These are phyloP conservation scores for Momotus momota DNA, from an alignment of 2,797 vertebrate species.

Conservation along the genomic window DNA sequence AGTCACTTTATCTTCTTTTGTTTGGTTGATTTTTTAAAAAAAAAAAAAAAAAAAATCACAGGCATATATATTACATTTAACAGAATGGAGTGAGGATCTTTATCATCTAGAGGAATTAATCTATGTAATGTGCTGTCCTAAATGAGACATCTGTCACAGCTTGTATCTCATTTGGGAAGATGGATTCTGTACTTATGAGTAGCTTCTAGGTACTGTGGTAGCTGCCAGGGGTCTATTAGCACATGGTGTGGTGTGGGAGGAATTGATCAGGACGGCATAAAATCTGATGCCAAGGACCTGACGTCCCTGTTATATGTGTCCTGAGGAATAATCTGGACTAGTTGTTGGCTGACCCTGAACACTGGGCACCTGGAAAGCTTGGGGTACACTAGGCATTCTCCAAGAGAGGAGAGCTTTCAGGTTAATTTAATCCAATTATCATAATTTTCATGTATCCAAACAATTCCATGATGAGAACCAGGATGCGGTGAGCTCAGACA, in stretches of 20 bases:
- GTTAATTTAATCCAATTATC: background rate
- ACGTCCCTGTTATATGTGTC: background rate
- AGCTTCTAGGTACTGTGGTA: background rate
- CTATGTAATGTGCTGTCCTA: slow-evolving; percentile 31
- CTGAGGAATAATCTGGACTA: background rate
- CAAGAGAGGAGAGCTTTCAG: background rate
- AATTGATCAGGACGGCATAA: background rate
- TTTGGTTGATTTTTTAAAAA: background rate
- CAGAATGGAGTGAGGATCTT: background rate
- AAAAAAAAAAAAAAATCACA: background rate
- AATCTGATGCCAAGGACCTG: background rate
- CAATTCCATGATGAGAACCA: background rate
- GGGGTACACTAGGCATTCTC: background rate
- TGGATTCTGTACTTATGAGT: background rate
- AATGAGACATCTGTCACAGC: slow-evolving; percentile 8
- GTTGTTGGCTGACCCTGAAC: background rate
- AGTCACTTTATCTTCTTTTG: background rate
- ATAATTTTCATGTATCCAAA: background rate
- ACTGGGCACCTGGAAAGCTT: background rate
- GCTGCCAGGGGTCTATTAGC: background rate
- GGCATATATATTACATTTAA: slow-evolving; percentile 17
- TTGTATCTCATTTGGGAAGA: slow-evolving; percentile 1
- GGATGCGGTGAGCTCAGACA: background rate
- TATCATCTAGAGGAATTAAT: slow-evolving; percentile 15
- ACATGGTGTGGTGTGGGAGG: background rate